phyloP scores from a whole-genome alignment of 2,888 invertebrate genomes.

The Deilephila elpenor region DNA sequence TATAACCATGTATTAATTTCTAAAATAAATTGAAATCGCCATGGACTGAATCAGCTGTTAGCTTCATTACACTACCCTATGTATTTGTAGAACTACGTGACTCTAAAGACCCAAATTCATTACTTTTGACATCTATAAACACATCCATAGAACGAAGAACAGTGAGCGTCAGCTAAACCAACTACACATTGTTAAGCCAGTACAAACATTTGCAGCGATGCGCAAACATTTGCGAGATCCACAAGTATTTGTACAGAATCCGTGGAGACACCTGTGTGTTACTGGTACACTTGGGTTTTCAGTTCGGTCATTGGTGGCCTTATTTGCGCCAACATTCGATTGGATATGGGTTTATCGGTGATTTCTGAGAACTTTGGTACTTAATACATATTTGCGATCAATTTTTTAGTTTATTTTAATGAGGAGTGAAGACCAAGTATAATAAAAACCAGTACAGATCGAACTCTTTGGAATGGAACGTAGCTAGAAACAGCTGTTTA shows the following conservation, averaged over 20 bases:
- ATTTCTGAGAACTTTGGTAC: neutral
- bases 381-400: neutral
- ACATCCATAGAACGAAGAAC: neutral
- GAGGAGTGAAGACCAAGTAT: too few relatives aligned
- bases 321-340: conserved; percentile 1
- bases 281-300: neutral
- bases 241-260: conserved; percentile 16
- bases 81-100: neutral
- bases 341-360: neutral
- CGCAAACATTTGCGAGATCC: conserved; percentile 1
- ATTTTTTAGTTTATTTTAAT: too few relatives aligned
- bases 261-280: conserved; percentile 20
- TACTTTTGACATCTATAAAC: too few relatives aligned
- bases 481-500: too few relatives aligned
- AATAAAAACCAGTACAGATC: too few relatives aligned
- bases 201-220: conserved; percentile 10
- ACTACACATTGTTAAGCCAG: neutral
- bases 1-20: too few relatives aligned
- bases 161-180: neutral
- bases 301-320: neutral
- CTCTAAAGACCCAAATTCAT: neutral
- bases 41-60: too few relatives aligned
- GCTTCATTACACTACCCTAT: neutral
- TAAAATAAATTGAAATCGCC: too few relatives aligned
- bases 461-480: too few relatives aligned